Evolutionary conservation across 2,113 vertebrate genomes (phyloP).

Genomic region (Petrocephalus microphthalmus): DNA sequence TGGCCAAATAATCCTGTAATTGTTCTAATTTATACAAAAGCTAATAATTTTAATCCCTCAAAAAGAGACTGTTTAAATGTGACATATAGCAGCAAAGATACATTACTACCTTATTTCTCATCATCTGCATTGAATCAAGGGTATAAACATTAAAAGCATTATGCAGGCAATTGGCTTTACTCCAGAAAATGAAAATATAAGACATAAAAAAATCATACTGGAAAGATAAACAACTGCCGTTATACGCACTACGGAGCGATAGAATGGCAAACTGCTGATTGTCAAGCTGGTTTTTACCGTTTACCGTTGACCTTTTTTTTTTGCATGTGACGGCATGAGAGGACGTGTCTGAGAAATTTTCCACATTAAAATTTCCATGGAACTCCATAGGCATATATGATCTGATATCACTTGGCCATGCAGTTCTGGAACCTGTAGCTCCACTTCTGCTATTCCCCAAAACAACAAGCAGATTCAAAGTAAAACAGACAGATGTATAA

Average conservation of each 20-base stretch:
- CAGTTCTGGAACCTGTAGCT: not conserved
- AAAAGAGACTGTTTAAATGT: slow-evolving; percentile 30
- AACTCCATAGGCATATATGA: not conserved
- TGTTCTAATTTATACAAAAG: slow-evolving; percentile 56
- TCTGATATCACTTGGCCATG: not conserved
- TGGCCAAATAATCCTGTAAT: slow-evolving; percentile 55
- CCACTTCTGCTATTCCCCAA: not conserved
- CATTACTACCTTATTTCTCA: not conserved
- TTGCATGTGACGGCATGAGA: not conserved
- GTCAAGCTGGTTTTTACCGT: not conserved
- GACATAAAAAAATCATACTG: not conserved
- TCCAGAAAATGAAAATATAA: not conserved
- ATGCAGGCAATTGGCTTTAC: not conserved
- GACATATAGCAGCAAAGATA: slow-evolving; percentile 36
- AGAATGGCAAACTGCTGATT: not conserved
- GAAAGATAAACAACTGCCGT: not conserved
- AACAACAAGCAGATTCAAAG: not conserved
- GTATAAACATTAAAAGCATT: not conserved
- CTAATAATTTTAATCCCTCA: slow-evolving; percentile 25
- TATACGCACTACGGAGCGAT: not conserved
- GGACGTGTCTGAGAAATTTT: not conserved
- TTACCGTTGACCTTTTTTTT: not conserved
- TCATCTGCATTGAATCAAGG: slow-evolving; percentile 9
- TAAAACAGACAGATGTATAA: not conserved
- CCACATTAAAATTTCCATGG: not conserved